phyloP scores from a whole-genome alignment of 1,140 invertebrate species.

The Trichonephila clavipes region DNA sequence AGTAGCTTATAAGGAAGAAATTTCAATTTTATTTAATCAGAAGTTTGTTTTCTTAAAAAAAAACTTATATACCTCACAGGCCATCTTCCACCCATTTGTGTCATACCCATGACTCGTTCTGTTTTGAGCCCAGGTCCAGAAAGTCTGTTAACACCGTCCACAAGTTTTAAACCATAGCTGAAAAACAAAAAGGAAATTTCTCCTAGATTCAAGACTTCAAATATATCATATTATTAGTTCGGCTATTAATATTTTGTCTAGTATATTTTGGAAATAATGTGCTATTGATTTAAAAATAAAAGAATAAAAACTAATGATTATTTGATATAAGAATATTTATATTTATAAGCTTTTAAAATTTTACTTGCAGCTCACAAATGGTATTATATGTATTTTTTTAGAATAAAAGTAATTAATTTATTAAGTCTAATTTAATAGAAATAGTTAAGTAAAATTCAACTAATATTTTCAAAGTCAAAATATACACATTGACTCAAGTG shows the following conservation, averaged over 20 bases:
- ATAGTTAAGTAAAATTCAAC: too few relatives aligned
- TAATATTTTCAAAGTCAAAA: too few relatives aligned
- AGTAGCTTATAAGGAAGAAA: too few relatives aligned
- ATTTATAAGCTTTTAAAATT: not conserved
- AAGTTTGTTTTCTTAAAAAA: too few relatives aligned
- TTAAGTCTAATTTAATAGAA: too few relatives aligned
- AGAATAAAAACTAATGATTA: not conserved
- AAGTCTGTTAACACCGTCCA: constrained; percentile 79
- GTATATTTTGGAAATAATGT: not conserved
- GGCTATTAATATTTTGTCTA: too few relatives aligned
- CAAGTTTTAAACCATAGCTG: constrained; percentile 80
- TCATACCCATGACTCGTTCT: constrained; percentile 80
- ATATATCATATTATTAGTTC: not conserved
- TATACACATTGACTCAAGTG: too few relatives aligned
- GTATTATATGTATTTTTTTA: too few relatives aligned
- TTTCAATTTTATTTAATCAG: too few relatives aligned
- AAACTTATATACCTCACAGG: constrained; percentile 79
- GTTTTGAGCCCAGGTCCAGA: constrained; percentile 80
- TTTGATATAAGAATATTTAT: not conserved
- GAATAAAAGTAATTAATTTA: too few relatives aligned
- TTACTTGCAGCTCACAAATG: not conserved
- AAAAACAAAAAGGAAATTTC: constrained; percentile 36
- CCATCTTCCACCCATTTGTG: constrained; percentile 81
- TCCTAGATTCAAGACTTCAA: not conserved
- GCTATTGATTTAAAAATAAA: not conserved